phyloP scores from a whole-genome alignment of 30 jellyfish, hydroid and myxozoan genomes.

The Clytia hemisphaerica region DNA sequence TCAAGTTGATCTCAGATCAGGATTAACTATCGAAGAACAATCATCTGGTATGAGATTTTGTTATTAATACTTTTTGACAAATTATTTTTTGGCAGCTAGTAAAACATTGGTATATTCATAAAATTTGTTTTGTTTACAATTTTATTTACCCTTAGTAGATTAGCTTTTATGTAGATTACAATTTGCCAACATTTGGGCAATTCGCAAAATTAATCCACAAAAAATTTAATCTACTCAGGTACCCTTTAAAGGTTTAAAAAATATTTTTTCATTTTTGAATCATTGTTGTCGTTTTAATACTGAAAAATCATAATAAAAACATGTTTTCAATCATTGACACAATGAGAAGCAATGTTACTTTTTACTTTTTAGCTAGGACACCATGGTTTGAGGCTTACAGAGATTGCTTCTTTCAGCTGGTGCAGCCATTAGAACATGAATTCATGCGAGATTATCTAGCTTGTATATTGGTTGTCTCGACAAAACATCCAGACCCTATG shows the following conservation, averaged over 20 bases:
- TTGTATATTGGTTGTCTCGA: conserved; percentile 88
- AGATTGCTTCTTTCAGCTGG: conserved; percentile 76
- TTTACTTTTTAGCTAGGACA: conserved; percentile 44
- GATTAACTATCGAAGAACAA: conserved; percentile 22
- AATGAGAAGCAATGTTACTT: neutral
- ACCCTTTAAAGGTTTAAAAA: too few relatives aligned
- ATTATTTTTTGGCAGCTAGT: neutral
- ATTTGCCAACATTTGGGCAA: too few relatives aligned
- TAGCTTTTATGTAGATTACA: too few relatives aligned
- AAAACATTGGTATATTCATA: too few relatives aligned
- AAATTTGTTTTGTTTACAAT: too few relatives aligned
- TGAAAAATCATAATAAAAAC: too few relatives aligned
- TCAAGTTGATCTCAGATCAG: conserved; percentile 47
- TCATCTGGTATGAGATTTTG: conserved; percentile 39
- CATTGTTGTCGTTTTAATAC: too few relatives aligned
- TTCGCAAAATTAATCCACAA: too few relatives aligned
- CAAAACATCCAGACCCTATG: conserved; percentile 96
- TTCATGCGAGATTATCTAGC: conserved; percentile 78
- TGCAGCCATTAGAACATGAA: conserved; percentile 80
- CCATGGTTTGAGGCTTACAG: conserved; percentile 96
- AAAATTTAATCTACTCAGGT: too few relatives aligned
- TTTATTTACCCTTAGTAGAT: too few relatives aligned
- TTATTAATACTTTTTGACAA: neutral
- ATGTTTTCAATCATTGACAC: too few relatives aligned
- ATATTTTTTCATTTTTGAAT: too few relatives aligned